Evolutionary conservation across 2,888 invertebrate genomes (phyloP), one percentile per base, ranked within the genome.

Genomic region (Tillus elongatus): DNA sequence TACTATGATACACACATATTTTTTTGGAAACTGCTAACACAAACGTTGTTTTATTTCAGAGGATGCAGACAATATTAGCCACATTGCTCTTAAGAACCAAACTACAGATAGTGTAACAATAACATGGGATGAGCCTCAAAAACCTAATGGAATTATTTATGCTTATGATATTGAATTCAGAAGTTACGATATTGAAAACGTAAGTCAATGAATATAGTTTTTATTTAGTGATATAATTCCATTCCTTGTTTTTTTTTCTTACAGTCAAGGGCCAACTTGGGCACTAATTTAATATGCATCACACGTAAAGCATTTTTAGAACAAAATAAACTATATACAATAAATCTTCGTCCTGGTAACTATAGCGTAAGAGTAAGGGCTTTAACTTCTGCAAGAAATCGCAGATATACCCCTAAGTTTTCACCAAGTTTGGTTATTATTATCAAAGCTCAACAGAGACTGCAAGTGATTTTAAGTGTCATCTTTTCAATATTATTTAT

Each of bases 131-230:
- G 80, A 84, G 48, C 95, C 96, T 0, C 50, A 58, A 13, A 68
- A 79, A 43, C 93, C 96, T 0, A 97, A 97, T 63, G 92, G 96
- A 2, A 73, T 84, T 40, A 80, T 95, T 30, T 76, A 90, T 28
- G 81, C 83, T 0, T 96, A 93, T 64, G 76, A 79, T 43, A 78
- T 95, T 35, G 76, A 80, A 46, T 87, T 85, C 57, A 73, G 74
- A 43, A 71, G 76, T 35, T 69, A 79, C 14, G 82, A 82, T 40
- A 73, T 77, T 29, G 72, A 73, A 55, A 75, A 78, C 60, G 80
- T 79, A 57, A 69, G 70, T 63, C 30, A n/a, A n/a, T n/a, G n/a
- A n/a, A n/a, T n/a, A n/a, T n/a, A n/a, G n/a, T n/a, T n/a, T n/a
- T n/a, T n/a, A n/a, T n/a, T 8, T 35, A 12, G 14, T 26, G n/a